Base-by-base conservation (phyloP, 2,797 vertebrate genomes). In the Telmatherina bonti region DNA sequence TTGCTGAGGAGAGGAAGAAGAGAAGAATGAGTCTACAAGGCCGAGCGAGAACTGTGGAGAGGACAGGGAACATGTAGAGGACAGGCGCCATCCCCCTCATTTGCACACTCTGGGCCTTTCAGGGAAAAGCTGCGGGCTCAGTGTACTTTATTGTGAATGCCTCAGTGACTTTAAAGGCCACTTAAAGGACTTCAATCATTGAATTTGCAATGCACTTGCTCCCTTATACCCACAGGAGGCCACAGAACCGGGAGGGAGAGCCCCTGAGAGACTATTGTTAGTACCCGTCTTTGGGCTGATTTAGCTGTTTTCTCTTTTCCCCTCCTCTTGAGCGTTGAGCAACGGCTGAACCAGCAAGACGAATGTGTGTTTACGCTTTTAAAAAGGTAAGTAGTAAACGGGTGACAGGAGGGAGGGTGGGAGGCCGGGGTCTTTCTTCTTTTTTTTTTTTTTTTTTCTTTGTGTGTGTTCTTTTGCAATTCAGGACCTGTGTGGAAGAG, bases 81-180 rank as follows among this genome's bases (percentile, higher is more conserved):
- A 74, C 72, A 78, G 85, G 87, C 89, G 82, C 88, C 88, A 41
- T 85, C 64, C 80, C 75, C 81, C 74, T 80, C 58, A 52, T 79
- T 88, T 85, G 76, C 26, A 31, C 68, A 70, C 78, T 57, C 62
- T 1, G 74, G 72, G 81, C 83, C 86, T 91, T 91, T 88, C 78
- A 79, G 67, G 74, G 77, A 74, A 82, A 90, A 85, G 70, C 86
- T 53, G 62, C 49, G 74, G 74, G 74, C 70, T 71, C 83, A 54
- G 82, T 58, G 69, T 92, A 92, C 89, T 94, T 93, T 93, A 93
- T 91, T 88, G 89, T 86, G 73, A 87, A 92, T 81, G 91, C 89
- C 85, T 92, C 87, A 80, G 70, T 87, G 81, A 84, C 83, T 92
- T 89, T 88, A 86, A 89, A 90, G 84, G 87, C 77, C 76, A 81